These are phyloP conservation scores for Pentamera pediparva DNA, from an alignment of 53 echinoderm and acorn worm species.

Conservation along the genomic window DNA sequence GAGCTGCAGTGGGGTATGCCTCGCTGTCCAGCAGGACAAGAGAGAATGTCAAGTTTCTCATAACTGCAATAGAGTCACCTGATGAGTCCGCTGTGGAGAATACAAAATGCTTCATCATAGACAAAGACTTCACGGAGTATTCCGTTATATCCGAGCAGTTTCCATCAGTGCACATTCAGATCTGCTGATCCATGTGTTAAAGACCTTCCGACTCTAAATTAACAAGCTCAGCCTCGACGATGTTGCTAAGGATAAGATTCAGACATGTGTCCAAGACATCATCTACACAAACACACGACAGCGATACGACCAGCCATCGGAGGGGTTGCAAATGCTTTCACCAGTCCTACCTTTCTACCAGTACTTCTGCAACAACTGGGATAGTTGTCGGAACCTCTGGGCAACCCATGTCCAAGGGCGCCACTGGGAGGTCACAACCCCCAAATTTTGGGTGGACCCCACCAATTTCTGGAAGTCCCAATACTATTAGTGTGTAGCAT, in stretches of 20 bases:
- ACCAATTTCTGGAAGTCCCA: no score
- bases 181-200: background rate
- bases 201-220: background rate
- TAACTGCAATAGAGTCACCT: background rate
- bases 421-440: no score
- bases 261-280: background rate
- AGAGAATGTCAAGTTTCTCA: constrained; percentile 6
- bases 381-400: background rate
- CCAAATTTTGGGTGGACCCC: no score
- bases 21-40: background rate
- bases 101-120: constrained; percentile 12
- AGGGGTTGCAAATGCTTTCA: background rate
- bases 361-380: background rate
- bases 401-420: background rate
- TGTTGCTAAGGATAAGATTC: background rate
- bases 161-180: background rate
- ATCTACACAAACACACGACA: background rate
- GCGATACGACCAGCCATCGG: background rate
- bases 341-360: background rate
- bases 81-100: background rate
- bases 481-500: no score
- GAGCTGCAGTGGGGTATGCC: constrained; percentile 4
- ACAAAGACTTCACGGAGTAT: constrained; percentile 1
- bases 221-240: background rate
- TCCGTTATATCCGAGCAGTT: background rate